These are phyloP conservation scores for Stictocephala bisonia DNA, from an alignment of 2,888 invertebrate species.

Conservation along the genomic window DNA sequence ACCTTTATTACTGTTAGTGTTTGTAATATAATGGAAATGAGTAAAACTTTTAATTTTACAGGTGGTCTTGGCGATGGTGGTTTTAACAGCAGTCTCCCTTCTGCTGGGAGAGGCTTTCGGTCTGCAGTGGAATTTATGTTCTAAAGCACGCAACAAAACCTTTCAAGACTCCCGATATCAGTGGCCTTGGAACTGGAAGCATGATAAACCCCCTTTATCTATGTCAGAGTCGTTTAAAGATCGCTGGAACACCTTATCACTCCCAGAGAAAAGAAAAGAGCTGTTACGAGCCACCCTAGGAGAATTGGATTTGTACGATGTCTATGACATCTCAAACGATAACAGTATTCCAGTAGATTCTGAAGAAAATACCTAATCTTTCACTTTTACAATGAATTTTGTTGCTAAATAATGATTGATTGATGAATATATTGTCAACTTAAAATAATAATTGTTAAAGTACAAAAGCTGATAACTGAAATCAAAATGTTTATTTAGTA, in stretches of 20 bases:
- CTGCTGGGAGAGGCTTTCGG: constrained; percentile 20
- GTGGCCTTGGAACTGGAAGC: constrained; percentile 26
- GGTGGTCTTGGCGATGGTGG: constrained; percentile 12
- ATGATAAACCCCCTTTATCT: neutral
- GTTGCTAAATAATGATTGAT: too few relatives aligned
- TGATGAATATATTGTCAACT: too few relatives aligned
- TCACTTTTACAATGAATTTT: too few relatives aligned
- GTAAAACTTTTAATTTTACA: too few relatives aligned
- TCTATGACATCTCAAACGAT: neutral
- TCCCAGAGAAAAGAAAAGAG: constrained; percentile 18
- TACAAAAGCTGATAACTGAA: too few relatives aligned
- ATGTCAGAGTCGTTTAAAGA: neutral
- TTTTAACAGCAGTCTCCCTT: neutral
- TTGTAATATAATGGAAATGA: too few relatives aligned
- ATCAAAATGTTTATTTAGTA: too few relatives aligned
- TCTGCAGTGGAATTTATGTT: constrained; percentile 15
- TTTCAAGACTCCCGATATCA: neutral
- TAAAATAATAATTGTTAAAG: too few relatives aligned
- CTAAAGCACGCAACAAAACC: neutral
- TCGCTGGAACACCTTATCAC: constrained; percentile 20
- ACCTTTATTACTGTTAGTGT: too few relatives aligned
- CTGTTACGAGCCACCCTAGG: constrained; percentile 3
- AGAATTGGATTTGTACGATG: constrained; percentile 11
- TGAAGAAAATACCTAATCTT: too few relatives aligned
- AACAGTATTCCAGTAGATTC: too few relatives aligned